Percentiles rank a stretch among this genome's conserved stretches.
Conservation (phyloP, 2,113 vertebrate species). For the Heterotis niloticus region DNA sequence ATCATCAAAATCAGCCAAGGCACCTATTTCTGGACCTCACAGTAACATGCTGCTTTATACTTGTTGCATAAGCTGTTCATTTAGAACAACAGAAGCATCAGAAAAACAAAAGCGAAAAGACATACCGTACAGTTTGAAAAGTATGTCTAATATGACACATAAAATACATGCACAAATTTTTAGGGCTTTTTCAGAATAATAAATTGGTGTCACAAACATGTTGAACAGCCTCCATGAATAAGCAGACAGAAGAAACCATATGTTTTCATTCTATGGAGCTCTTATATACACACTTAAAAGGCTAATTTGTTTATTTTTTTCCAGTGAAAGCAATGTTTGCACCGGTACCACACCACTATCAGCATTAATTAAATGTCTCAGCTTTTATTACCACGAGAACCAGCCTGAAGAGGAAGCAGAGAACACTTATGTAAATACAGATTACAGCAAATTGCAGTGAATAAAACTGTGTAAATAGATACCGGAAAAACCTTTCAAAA, state of each 20-base stretch:
- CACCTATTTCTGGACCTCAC: neutral
- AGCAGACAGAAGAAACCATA: neutral
- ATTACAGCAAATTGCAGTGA: conserved; percentile 29
- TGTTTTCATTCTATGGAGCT: neutral
- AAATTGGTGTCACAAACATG: no score
- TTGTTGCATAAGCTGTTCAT: neutral
- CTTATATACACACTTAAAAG: neutral
- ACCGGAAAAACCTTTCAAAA: conserved; percentile 18
- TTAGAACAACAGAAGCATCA: neutral
- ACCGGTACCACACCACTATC: conserved; percentile 16
- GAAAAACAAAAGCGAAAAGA: neutral
- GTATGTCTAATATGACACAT: no score
- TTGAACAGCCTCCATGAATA: no score
- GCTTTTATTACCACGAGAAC: conserved; percentile 25
- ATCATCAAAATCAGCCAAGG: neutral
- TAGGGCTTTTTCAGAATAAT: no score
- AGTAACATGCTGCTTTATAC: no score
- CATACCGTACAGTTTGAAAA: no score
- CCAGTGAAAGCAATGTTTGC: neutral
- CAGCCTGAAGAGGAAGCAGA: conserved; percentile 11
- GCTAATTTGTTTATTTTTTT: neutral
- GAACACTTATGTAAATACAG: conserved; percentile 30
- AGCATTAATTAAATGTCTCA: conserved; percentile 30
- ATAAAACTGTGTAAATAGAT: conserved; percentile 28
- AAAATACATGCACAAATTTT: no score